Percentiles rank a stretch among this genome's conserved stretches.
Conservation (phyloP, 2,797 vertebrate genomes). For the Amblyraja radiata region DNA sequence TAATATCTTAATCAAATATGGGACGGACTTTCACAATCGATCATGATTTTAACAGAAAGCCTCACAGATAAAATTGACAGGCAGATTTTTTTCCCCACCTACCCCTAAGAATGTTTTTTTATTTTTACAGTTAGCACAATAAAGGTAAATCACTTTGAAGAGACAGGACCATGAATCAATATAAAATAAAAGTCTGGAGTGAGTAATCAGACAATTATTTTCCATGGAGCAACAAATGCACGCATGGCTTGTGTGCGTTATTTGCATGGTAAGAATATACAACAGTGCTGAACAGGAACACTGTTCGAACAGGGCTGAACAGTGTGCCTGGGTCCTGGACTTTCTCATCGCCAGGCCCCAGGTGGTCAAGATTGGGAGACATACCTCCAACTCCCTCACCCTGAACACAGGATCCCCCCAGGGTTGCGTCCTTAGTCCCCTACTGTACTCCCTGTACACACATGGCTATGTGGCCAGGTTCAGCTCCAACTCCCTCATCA, state of each 20-base stretch:
- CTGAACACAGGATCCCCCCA: no score
- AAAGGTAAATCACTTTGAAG: background rate
- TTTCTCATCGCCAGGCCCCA: no score
- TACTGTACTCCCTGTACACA: no score
- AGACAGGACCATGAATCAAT: background rate
- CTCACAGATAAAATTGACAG: constrained; percentile 4
- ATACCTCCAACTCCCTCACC: no score
- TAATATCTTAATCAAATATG: constrained; percentile 33
- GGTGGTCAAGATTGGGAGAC: no score
- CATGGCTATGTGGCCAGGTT: no score
- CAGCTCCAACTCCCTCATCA: no score
- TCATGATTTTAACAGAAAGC: background rate
- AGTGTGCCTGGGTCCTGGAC: no score
- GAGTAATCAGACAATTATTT: constrained; percentile 9
- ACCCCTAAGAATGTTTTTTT: no score
- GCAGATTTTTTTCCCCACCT: background rate
- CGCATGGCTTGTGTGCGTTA: background rate
- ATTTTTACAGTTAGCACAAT: background rate
- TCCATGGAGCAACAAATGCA: constrained; percentile 6
- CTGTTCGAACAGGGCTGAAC: no score
- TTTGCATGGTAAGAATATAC: background rate
- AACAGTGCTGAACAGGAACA: no score
- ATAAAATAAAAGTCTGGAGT: background rate
- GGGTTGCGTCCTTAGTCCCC: no score
- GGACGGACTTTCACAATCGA: background rate